Evolutionary conservation across 2,797 vertebrate species (phyloP), one percentile per base, ranked within the genome.

Genomic region (Hozukius guyotensis): DNA sequence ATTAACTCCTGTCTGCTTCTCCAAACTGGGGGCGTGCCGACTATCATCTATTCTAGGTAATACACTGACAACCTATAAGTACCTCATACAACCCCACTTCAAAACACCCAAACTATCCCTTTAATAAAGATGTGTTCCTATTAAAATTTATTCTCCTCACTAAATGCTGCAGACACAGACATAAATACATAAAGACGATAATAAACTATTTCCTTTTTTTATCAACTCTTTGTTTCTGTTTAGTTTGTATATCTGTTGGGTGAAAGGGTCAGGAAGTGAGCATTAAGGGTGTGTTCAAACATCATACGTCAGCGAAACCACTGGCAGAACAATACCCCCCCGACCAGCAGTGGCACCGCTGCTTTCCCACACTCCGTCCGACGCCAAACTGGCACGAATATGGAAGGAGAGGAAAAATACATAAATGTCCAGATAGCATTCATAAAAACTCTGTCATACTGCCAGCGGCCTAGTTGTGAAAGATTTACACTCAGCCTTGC

Each of bases 331-430:
- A 95, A 95, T 95, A 66, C 70, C 71, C 57, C 71, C 61, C 2
- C 18, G 11, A 31, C 32, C 82, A 79, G 77, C 72, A 89, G 85
- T 81, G 84, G 87, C 86, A 82, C 75, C 0, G 9, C 77, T 25
- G 65, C 85, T 92, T 94, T 94, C 94, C 92, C 91, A 93, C 92
- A 92, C 82, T 91, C 73, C 6, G 13, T 80, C 83, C 80, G 84
- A 82, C 72, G 75, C 82, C 82, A 88, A 27, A 79, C 68, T 71
- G 80, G 81, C 86, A 83, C 59, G 16, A 81, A 78, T 69, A 57
- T 42, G 76, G 66, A 53, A 79, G 82, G 76, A 62, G 66, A 71
- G 78, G 57, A n/a, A 87, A 90, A 90, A 75, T 77, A 65, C 56
- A 83, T 77, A 82, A 89, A 87, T 72, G 82, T 85, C 81, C 81